Base-by-base conservation (phyloP, 2,888 invertebrate genomes). In the Gymnoscelis rufifasciata region DNA sequence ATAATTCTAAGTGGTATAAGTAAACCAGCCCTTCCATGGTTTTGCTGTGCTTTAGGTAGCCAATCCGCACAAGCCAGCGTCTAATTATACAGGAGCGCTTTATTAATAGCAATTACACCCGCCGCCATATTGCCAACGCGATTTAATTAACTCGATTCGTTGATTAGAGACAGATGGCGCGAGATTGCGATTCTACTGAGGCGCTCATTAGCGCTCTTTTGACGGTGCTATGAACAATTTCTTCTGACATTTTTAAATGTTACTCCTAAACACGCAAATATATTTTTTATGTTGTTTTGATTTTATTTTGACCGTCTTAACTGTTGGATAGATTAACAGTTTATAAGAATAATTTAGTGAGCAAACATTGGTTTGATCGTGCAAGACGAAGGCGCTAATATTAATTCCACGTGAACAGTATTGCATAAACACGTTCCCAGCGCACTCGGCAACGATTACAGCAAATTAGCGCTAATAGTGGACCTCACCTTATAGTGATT, bases 91-190 rank as follows among this genome's bases (percentile, higher is more conserved):
- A 80, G 84, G 80, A 82, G 80, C 78, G 80, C 83, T 86, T 86
- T 88, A 88, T 88, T 86, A 88, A 83, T 88, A 87, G 87, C 84
- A 86, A 87, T 87, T 82, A 84, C 80, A 77, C 74, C 67, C 76
- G 81, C 77, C 83, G 87, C 87, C 87, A 87, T 87, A 81, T 83
- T 87, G 83, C 82, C 73, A 74, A 77, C 71, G 78, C 83, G 83
- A 83, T 87, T 88, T 87, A 84, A 88, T 88, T 86, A 83, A 87
- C 86, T 86, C 73, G 70, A 82, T 83, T 76, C 83, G 83, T 82
- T 87, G 86, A 87, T 87, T 84, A 82, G 83, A 74, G 80, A 83
- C 86, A 87, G 83, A 83, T 84, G 84, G 82, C 73, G 81, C 76
- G 78, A 78, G 75, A 82, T 81, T 78, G 77, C 79, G 70, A 76